Evolutionary conservation across 2,113 vertebrate genomes (phyloP).

Genomic region (Eulemur macaco): DNA sequence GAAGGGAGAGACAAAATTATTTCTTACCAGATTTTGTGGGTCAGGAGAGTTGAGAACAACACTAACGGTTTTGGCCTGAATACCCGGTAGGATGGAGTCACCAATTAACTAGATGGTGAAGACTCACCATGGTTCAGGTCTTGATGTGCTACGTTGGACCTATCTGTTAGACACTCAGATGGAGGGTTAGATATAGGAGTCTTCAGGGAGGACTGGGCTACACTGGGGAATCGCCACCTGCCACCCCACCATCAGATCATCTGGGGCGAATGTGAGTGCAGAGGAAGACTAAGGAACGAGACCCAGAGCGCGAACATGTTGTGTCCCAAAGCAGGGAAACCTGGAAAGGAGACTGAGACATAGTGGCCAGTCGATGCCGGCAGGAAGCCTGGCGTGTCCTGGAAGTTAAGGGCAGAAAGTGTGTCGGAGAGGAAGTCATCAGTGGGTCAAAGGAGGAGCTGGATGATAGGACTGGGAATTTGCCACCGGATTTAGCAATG

Average conservation of each 20-base stretch:
- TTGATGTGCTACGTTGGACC: neutral
- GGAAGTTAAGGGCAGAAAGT: neutral
- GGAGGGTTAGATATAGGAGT: neutral
- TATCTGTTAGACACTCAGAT: neutral
- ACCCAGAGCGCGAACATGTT: neutral
- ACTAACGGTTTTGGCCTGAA: neutral
- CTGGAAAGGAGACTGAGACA: neutral
- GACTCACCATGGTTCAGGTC: neutral
- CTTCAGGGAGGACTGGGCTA: neutral
- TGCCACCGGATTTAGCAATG: fast-evolving
- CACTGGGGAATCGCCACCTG: neutral
- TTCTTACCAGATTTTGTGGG: neutral
- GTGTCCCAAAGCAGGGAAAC: neutral
- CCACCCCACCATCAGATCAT: neutral
- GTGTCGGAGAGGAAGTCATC: neutral
- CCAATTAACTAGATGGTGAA: neutral
- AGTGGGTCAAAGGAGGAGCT: neutral
- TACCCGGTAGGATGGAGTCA: neutral
- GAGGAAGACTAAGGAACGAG: neutral
- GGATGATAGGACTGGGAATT: neutral
- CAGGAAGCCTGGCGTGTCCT: neutral
- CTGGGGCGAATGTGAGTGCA: neutral
- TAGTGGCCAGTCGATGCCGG: neutral
- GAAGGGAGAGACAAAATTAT: neutral
- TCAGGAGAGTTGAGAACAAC: neutral